Conservation (phyloP, 2,113 vertebrate genomes). For the Geococcyx californianus region DNA sequence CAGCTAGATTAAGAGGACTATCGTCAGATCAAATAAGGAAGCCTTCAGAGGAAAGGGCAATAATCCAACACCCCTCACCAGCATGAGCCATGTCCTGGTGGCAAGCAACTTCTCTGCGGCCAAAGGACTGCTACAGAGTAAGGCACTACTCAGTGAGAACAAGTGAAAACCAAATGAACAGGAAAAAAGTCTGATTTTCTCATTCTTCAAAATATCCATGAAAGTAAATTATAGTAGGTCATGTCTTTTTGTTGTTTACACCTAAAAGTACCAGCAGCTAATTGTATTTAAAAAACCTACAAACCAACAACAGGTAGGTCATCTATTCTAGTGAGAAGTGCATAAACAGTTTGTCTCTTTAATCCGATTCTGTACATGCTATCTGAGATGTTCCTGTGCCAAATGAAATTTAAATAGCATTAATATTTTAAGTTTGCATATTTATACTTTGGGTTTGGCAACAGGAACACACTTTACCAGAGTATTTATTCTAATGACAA, state of each 20-base stretch:
- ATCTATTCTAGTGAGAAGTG: background rate
- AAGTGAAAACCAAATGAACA: background rate
- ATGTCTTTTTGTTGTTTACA: background rate
- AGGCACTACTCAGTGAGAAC: background rate
- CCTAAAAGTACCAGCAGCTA: background rate
- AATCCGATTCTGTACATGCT: background rate
- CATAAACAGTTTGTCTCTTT: background rate
- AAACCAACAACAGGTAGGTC: background rate
- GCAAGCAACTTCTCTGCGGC: accelerated
- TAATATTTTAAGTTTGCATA: background rate
- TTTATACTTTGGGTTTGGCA: background rate
- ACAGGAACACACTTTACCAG: background rate
- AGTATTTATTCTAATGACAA: background rate
- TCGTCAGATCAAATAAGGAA: background rate
- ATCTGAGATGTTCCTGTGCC: background rate
- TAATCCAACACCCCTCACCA: background rate
- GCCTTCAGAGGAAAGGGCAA: background rate
- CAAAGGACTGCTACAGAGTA: background rate
- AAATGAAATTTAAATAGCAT: background rate
- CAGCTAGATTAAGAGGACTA: background rate
- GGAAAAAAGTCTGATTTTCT: background rate
- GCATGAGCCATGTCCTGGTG: accelerated
- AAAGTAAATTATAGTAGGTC: background rate
- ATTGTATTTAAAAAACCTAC: background rate
- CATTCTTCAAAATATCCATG: background rate